Conservation (phyloP, 2,888 invertebrate genomes). For the Heteropelma amictum region DNA sequence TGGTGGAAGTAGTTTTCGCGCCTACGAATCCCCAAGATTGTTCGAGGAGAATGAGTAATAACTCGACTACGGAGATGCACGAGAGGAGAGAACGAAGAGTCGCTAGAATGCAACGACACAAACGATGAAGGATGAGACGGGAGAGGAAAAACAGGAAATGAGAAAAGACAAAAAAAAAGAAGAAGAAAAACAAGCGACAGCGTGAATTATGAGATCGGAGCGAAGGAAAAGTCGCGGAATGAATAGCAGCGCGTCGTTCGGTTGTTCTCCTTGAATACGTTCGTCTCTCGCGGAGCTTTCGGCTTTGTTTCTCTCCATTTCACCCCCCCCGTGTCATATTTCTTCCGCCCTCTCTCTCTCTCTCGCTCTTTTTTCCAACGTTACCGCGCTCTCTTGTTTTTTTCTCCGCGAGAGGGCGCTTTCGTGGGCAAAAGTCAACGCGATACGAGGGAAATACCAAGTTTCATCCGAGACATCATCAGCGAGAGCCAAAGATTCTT, state of each 20-base stretch:
- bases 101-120: too few relatives aligned
- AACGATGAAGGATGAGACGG: too few relatives aligned
- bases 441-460: constrained; percentile 16
- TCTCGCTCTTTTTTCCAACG: neutral
- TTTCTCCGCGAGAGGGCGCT: constrained; percentile 34
- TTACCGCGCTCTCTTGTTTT: constrained; percentile 40
- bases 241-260: constrained; percentile 53
- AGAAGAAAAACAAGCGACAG: constrained; percentile 7
- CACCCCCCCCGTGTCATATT: constrained; percentile 4
- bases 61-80: constrained; percentile 7
- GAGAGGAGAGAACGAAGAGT: constrained; percentile 23
- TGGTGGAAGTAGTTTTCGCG: constrained; percentile 44
- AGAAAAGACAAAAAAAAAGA: neutral
- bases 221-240: constrained; percentile 36
- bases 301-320: constrained; percentile 20
- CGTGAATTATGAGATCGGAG: constrained; percentile 27
- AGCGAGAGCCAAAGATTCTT: constrained; percentile 37
- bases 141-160: neutral
- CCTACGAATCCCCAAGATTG: constrained; percentile 28
- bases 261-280: constrained; percentile 59
- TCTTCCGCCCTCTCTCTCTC: neutral
- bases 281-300: constrained; percentile 33
- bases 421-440: constrained; percentile 48
- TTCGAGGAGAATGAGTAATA: constrained; percentile 26
- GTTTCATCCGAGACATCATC: constrained; percentile 36